These are phyloP conservation scores for Drosophila sturtevanti DNA, from an alignment of 1,140 invertebrate species.

Conservation along the genomic window DNA sequence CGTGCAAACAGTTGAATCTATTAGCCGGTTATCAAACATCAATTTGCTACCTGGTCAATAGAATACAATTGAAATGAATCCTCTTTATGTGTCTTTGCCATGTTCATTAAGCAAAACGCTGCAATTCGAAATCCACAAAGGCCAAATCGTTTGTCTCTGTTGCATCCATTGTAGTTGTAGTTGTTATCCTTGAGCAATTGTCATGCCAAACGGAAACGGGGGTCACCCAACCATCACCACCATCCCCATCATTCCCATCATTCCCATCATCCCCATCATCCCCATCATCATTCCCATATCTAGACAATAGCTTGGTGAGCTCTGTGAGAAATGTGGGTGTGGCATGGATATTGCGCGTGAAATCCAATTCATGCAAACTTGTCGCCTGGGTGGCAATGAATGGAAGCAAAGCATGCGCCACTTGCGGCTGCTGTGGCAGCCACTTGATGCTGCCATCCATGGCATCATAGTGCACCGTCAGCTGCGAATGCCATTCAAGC, in stretches of 20 bases:
- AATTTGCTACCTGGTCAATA: neutral
- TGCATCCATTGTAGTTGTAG: constrained; percentile 29
- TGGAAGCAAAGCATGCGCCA: constrained; percentile 44
- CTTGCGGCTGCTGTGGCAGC: constrained; percentile 65
- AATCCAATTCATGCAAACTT: constrained; percentile 67
- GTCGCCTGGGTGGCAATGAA: constrained; percentile 53
- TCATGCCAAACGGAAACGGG: constrained; percentile 50
- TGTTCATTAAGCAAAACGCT: constrained; percentile 61
- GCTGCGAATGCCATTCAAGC: constrained; percentile 65
- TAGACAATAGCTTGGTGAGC: constrained; percentile 36
- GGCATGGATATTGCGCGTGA: constrained; percentile 68
- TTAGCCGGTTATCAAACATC: neutral
- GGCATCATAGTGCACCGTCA: constrained; percentile 62
- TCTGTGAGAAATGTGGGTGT: constrained; percentile 62
- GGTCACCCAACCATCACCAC: neutral
- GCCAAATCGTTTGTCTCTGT: constrained; percentile 64
- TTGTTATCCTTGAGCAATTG: constrained; percentile 37
- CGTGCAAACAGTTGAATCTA: constrained; percentile 1
- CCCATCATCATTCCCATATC: neutral
- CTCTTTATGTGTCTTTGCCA: constrained; percentile 10
- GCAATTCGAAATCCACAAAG: constrained; percentile 61
- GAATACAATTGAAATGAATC: neutral
- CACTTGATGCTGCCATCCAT: constrained; percentile 68
- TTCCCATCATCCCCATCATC: neutral
- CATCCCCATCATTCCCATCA: neutral